Evolutionary conservation across 2,888 invertebrate genomes (phyloP).

Genomic region (Graphium colonna): DNA sequence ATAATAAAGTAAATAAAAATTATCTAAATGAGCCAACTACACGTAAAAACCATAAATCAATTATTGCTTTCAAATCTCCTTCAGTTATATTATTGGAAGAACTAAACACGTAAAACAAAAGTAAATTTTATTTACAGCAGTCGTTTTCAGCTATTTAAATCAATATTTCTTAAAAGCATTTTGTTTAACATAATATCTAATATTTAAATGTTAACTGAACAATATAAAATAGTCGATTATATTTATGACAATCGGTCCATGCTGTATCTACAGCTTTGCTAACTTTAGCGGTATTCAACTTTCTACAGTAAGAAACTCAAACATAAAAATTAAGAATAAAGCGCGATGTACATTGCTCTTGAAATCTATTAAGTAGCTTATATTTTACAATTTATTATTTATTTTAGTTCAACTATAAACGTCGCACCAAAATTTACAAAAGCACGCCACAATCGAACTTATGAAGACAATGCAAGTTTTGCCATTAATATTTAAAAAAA

Average conservation of each 20-base stretch:
- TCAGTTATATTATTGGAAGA: conserved; percentile 49
- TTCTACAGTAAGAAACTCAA: too few species aligned
- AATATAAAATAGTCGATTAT: too few species aligned
- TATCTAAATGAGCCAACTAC: conserved; percentile 55
- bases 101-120: conserved; percentile 27
- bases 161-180: neutral
- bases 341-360: neutral
- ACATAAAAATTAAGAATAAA: neutral
- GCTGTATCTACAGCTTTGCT: too few species aligned
- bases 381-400: neutral
- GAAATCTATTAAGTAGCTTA: neutral
- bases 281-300: too few species aligned
- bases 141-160: neutral
- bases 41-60: conserved; percentile 45
- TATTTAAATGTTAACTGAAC: neutral
- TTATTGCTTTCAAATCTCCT: conserved; percentile 67
- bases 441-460: neutral
- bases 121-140: conserved; percentile 5
- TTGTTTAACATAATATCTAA: neutral
- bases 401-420: conserved; percentile 1
- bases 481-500: neutral
- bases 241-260: too few species aligned
- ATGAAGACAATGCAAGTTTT: conserved; percentile 1
- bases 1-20: conserved; percentile 45
- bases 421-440: conserved; percentile 16